A percentile compares a stretch with the other conserved stretches of the same genome.
Conservation (phyloP, 2,888 invertebrate genomes). For the Formica aserva region DNA sequence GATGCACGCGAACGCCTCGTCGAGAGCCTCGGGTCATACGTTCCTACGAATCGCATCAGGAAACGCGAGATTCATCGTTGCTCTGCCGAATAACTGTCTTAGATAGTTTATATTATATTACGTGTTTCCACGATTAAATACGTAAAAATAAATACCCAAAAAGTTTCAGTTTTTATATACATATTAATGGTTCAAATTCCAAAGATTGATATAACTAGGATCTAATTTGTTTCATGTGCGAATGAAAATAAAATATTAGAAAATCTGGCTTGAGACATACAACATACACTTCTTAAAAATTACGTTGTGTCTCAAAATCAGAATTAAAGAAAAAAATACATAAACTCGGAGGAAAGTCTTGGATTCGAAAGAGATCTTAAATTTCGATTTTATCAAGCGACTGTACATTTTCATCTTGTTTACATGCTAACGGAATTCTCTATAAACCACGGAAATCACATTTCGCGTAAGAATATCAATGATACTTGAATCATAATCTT, state of each 20-base stretch:
- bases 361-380: neutral
- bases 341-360: neutral
- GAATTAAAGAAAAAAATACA: neutral
- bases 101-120: neutral
- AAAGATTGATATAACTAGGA: neutral
- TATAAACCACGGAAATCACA: neutral
- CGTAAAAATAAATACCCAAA: neutral
- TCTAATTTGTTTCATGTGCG: neutral
- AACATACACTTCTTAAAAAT: neutral
- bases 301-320: neutral
- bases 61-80: constrained; percentile 34
- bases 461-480: constrained; percentile 18
- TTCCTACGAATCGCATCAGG: constrained; percentile 30
- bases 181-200: neutral
- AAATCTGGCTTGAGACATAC: neutral
- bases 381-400: neutral
- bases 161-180: neutral
- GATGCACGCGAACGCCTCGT: constrained; percentile 75
- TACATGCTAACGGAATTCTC: neutral
- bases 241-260: neutral
- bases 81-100: neutral
- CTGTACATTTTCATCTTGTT: neutral
- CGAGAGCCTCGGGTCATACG: constrained; percentile 43
- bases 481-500: neutral
- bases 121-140: neutral